Evolutionary conservation across 2,113 vertebrate genomes (phyloP), one percentile per base, ranked within the genome.

Genomic region (Bubalus kerabau): DNA sequence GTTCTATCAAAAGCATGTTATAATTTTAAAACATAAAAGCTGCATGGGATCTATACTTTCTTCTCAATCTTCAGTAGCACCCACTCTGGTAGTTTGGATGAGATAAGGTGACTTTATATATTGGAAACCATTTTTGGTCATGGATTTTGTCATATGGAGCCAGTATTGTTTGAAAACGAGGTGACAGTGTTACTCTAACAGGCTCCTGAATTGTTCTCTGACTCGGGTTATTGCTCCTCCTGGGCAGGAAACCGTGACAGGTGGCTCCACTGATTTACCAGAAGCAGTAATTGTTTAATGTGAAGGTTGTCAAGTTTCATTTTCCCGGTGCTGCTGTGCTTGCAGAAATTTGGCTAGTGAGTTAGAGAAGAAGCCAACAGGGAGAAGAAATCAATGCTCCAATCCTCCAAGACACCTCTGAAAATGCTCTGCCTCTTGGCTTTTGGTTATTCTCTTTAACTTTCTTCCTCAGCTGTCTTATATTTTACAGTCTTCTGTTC

Each of bases 111-210:
- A 48, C 62, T 94, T 92, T 91, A 86, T 95, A 91, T 23, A 87
- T 32, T 40, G 74, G 24, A 74, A 85, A 76, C 19, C n/a, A 81
- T 59, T 94, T 95, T 40, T 15, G 36, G 92, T 60, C 91, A 98
- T 98, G 93, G 94, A 95, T 98, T 98, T 98, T 98, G 97, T 96
- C 94, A 95, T 95, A 74, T 9, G 82, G 78, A 95, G 86, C 62
- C 46, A 87, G 95, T 87, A 67, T 7, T 59, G 71, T 59, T 86
- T 84, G 93, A 80, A 94, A 95, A 93, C 5, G n/a, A 95, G 83
- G 86, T 43, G 14, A 83, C 86, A 43, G 15, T 64, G 95, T 50
- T 87, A 56, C 78, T 93, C 89, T 98, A 54, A 97, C 50, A 94
- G 91, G 86, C 93, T 87, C 60, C 78, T 83, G 67, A 94, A 62